Base-by-base conservation (phyloP, 2,888 invertebrate species). In the Chrysotoxum bicinctum region DNA sequence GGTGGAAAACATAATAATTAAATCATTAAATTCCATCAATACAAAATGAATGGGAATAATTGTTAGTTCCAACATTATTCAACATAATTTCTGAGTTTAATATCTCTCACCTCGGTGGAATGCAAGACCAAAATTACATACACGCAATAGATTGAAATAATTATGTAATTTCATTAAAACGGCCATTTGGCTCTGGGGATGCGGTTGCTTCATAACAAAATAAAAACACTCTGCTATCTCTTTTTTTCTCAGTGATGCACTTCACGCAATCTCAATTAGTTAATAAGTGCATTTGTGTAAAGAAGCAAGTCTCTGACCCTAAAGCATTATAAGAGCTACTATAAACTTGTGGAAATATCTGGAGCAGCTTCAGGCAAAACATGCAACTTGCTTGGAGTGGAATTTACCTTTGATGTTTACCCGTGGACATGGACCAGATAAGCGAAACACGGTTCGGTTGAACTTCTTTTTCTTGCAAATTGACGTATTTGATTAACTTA, bases 261-360 rank as follows among this genome's bases (percentile, higher is more conserved):
- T 58, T 37, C 58, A 58, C 21, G 58, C 58, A 35, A 58, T 58
- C 30, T 58, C 58, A 58, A 58, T 58, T 58, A 58, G 21, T 32
- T 35, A 56, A 35, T 21, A 58, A 58, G 21, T 58, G 58, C 35
- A 37, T 35, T 58, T 35, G 12, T 21, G 35, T 8, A 58, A 19
- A 32, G 14, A 58, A 35, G 4, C 35, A 35, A 58, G 32, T 58
- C 3, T 58, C 21, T 58, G 35, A 58, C 32, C 32, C 58, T 58
- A 37, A 7, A 21, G 35, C 35, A 14, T 19, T n/a, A 30, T 56
- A 35, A 14, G n/a, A 6, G 21, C 23, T 7, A 50, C 19, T 35
- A 3, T 32, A n/a, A 26, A 52, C 21, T 21, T 58, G 35, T 10
- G 21, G 19, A 35, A 16, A 35, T 6, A 58, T 58, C 58, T 58